These are phyloP conservation scores for Echinops telfairi DNA, from an alignment of 2,113 vertebrate genomes.

Conservation along the genomic window DNA sequence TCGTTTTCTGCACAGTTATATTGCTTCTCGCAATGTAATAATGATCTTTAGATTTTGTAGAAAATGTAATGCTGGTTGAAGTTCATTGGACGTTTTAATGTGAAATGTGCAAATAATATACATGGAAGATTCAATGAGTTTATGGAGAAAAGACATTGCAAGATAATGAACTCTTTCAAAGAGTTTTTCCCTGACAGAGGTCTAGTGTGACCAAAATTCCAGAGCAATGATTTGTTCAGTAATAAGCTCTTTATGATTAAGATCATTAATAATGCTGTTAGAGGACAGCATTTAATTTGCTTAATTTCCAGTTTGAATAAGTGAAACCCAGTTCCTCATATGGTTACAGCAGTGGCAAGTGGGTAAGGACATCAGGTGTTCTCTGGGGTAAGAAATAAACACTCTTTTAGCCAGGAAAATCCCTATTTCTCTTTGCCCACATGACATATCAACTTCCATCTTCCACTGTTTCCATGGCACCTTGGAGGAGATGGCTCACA, in stretches of 20 bases:
- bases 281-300: neutral
- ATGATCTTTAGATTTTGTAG: neutral
- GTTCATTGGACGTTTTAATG: neutral
- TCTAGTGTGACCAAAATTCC: neutral
- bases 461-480: neutral
- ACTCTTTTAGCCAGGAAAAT: neutral
- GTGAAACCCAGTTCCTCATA: neutral
- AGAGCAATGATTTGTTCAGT: neutral
- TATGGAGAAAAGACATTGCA: neutral
- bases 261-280: constrained; percentile 15
- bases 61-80: neutral
- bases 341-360: neutral
- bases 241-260: neutral
- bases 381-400: neutral
- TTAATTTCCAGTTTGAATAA: neutral
- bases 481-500: neutral
- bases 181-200: neutral
- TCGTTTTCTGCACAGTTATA: neutral
- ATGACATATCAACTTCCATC: neutral
- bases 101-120: neutral
- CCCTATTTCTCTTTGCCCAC: neutral
- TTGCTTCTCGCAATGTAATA: neutral
- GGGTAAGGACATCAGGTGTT: neutral
- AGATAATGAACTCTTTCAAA: too few species aligned
- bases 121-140: too few species aligned